phyloP scores from a whole-genome alignment of 2,113 vertebrate species.

The Sakesphorus luctuosus region DNA sequence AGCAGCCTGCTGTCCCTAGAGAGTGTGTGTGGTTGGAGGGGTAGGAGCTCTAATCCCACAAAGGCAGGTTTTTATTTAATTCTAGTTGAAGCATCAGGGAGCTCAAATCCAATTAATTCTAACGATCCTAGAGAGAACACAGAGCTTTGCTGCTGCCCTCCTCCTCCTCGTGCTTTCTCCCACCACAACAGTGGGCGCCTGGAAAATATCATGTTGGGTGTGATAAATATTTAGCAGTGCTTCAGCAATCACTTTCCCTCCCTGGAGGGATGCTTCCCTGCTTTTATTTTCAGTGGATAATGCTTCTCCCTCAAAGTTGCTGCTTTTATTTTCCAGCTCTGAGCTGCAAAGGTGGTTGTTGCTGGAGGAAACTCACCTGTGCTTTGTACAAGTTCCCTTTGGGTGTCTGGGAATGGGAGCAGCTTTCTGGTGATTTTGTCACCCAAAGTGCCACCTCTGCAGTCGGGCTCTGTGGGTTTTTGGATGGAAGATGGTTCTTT shows the following conservation, averaged over 20 bases:
- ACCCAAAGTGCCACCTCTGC: not conserved
- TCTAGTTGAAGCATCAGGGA: accelerated
- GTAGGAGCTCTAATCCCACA: not conserved
- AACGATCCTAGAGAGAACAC: not conserved
- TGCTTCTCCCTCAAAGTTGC: not conserved
- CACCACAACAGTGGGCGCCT: accelerated
- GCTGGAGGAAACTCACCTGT: not conserved
- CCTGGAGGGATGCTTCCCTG: not conserved
- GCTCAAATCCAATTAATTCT: not conserved
- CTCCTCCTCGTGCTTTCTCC: not conserved
- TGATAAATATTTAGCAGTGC: not conserved
- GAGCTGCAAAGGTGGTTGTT: not conserved
- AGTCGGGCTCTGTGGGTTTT: not conserved
- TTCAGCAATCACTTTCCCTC: not conserved
- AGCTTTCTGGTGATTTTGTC: not conserved
- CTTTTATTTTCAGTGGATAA: not conserved
- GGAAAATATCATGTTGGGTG: not conserved
- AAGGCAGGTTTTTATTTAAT: not conserved
- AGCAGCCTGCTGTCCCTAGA: not conserved
- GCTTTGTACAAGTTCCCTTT: not conserved
- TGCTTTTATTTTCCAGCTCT: not conserved
- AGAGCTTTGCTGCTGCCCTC: not conserved
- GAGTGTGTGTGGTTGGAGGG: not conserved
- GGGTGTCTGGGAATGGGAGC: not conserved
- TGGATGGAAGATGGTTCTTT: not conserved